These are phyloP conservation scores for Pao palembangensis DNA, from an alignment of 2,113 vertebrate species.

Conservation along the genomic window DNA sequence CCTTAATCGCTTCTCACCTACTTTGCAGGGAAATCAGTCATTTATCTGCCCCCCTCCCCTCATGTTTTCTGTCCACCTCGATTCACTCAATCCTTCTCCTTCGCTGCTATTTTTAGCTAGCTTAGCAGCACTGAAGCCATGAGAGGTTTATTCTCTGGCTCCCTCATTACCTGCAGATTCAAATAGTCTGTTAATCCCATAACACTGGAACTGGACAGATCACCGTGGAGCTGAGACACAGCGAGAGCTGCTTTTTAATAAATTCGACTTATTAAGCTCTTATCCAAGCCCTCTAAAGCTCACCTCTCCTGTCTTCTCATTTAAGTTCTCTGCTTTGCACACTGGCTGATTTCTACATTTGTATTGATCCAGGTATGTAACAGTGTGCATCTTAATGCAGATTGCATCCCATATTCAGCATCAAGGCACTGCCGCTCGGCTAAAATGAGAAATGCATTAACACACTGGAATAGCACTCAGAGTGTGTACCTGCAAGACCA, in stretches of 20 bases:
- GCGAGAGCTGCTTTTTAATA: neutral
- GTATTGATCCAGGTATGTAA: slow-evolving; percentile 29
- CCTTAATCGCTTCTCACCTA: slow-evolving; percentile 48
- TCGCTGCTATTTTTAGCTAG: slow-evolving; percentile 69
- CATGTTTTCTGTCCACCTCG: slow-evolving; percentile 41
- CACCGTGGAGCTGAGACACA: neutral
- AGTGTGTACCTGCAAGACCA: neutral
- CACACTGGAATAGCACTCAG: neutral
- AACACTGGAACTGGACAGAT: slow-evolving; percentile 28
- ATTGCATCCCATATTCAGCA: slow-evolving; percentile 20
- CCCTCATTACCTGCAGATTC: slow-evolving; percentile 62
- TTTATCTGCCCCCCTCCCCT: slow-evolving; percentile 30
- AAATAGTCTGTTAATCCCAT: slow-evolving; percentile 58
- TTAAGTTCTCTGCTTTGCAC: too few species aligned
- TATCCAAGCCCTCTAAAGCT: neutral
- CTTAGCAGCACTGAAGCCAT: slow-evolving; percentile 52
- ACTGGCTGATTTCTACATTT: too few species aligned
- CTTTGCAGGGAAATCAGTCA: slow-evolving; percentile 32
- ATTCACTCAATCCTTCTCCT: slow-evolving; percentile 59
- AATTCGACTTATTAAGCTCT: neutral
- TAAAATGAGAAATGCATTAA: slow-evolving; percentile 23
- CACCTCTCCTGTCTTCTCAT: neutral
- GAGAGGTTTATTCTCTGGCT: slow-evolving; percentile 61
- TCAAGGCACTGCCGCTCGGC: neutral
- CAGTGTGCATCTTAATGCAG: slow-evolving; percentile 6